phyloP scores from a whole-genome alignment of 2,797 vertebrate species.

The Clarias pachynema region DNA sequence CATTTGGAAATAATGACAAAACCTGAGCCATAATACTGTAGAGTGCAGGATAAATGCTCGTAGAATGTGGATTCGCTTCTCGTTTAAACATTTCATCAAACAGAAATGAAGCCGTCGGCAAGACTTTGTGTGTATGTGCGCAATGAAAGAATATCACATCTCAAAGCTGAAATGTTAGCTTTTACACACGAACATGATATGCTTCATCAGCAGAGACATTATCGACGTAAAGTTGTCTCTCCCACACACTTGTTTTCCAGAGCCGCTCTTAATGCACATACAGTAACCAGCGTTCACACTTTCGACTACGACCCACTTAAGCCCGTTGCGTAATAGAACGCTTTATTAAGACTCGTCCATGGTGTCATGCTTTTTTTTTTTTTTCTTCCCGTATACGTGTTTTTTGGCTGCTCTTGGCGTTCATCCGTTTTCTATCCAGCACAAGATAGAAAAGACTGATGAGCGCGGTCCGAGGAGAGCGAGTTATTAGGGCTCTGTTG shows the following conservation, averaged over 20 bases:
- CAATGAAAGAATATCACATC: background rate
- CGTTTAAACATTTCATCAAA: background rate
- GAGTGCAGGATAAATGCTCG: background rate
- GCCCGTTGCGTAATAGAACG: too few relatives aligned
- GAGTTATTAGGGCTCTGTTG: slow-evolving; percentile 8
- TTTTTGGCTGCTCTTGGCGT: slow-evolving; percentile 13
- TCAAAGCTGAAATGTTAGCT: background rate
- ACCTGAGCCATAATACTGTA: background rate
- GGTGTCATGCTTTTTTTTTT: background rate
- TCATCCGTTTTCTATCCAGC: slow-evolving; percentile 24
- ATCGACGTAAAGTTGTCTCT: background rate
- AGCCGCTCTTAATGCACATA: background rate
- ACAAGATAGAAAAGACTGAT: slow-evolving; percentile 33
- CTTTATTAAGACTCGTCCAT: background rate
- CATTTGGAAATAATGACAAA: background rate
- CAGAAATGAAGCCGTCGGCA: background rate
- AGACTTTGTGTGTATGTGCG: too few relatives aligned
- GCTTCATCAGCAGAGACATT: background rate
- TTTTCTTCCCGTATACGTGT: background rate
- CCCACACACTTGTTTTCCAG: background rate
- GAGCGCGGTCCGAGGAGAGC: background rate
- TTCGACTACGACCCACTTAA: background rate
- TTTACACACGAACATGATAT: background rate
- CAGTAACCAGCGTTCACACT: background rate
- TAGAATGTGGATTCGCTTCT: background rate